phyloP scores from a whole-genome alignment of 1,140 invertebrate genomes.

The Laodelphax striatellus region DNA sequence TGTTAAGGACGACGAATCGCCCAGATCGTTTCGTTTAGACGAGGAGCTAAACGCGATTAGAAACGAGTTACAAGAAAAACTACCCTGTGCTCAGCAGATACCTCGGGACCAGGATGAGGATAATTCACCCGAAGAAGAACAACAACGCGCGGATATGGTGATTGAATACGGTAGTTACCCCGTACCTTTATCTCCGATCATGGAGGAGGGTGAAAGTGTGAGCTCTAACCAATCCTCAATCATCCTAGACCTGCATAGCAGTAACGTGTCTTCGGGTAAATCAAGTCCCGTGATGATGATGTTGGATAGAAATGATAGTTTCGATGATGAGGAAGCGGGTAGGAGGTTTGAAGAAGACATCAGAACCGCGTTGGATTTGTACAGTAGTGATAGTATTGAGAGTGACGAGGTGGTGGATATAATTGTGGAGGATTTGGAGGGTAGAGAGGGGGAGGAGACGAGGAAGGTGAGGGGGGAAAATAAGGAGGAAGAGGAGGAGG shows the following conservation, averaged over 20 bases:
- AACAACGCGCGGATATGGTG: slow-evolving; percentile 15
- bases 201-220: slow-evolving; percentile 39
- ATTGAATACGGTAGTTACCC: slow-evolving; percentile 22
- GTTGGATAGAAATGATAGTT: background rate
- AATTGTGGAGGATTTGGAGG: slow-evolving; percentile 20
- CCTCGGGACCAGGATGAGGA: slow-evolving; percentile 27
- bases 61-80: slow-evolving; percentile 54
- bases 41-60: slow-evolving; percentile 56
- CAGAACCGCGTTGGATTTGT: slow-evolving; percentile 16
- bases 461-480: slow-evolving; percentile 15
- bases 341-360: slow-evolving; percentile 23
- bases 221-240: slow-evolving; percentile 22
- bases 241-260: slow-evolving; percentile 13
- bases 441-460: slow-evolving; percentile 5
- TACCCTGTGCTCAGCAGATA: slow-evolving; percentile 37
- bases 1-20: slow-evolving; percentile 34
- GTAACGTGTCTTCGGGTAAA: slow-evolving; percentile 6
- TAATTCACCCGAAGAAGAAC: slow-evolving; percentile 21
- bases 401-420: slow-evolving; percentile 14
- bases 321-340: background rate
- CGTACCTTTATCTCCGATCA: slow-evolving; percentile 44
- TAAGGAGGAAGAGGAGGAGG: slow-evolving; percentile 29
- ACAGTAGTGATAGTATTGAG: slow-evolving; percentile 10
- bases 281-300: slow-evolving; percentile 12
- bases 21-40: slow-evolving; percentile 46